A percentile compares a stretch with the other conserved stretches of the same genome.
Conservation (phyloP, 2,797 vertebrate genomes). For the Semotilus atromaculatus region DNA sequence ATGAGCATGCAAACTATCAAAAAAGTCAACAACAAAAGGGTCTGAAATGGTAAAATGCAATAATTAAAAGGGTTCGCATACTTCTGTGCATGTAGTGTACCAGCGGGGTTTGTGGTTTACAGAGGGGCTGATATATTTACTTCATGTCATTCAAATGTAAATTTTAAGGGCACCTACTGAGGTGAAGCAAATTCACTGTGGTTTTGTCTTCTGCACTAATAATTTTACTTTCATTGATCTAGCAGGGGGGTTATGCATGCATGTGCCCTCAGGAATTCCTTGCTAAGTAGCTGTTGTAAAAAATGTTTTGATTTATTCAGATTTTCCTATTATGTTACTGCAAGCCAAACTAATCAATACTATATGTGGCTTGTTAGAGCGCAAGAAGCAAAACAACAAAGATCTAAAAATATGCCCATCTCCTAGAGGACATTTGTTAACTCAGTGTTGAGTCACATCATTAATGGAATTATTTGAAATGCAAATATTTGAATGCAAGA, state of each 20-base stretch:
- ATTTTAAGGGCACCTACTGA: constrained; percentile 79
- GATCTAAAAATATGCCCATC: constrained; percentile 15
- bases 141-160: constrained; percentile 62
- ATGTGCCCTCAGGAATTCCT: constrained; percentile 77
- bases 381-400: constrained; percentile 9
- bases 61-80: not conserved
- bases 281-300: constrained; percentile 70
- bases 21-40: not conserved
- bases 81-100: not conserved
- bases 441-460: constrained; percentile 32
- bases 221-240: constrained; percentile 82
- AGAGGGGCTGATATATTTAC: not conserved
- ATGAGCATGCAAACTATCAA: not conserved
- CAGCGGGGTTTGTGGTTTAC: constrained; percentile 5
- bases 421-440: constrained; percentile 30
- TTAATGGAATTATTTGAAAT: constrained; percentile 39
- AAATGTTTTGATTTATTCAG: constrained; percentile 45
- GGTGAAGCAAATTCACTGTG: constrained; percentile 81
- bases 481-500: constrained; percentile 31
- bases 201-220: constrained; percentile 76
- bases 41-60: not conserved
- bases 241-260: constrained; percentile 76
- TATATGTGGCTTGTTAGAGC: constrained; percentile 14
- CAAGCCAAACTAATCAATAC: constrained; percentile 37
- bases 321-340: constrained; percentile 48